Percentiles rank a stretch among this genome's conserved stretches.
Evolutionary conservation across 2,113 vertebrate species (phyloP).

Genomic region (Pseudois nayaur): DNA sequence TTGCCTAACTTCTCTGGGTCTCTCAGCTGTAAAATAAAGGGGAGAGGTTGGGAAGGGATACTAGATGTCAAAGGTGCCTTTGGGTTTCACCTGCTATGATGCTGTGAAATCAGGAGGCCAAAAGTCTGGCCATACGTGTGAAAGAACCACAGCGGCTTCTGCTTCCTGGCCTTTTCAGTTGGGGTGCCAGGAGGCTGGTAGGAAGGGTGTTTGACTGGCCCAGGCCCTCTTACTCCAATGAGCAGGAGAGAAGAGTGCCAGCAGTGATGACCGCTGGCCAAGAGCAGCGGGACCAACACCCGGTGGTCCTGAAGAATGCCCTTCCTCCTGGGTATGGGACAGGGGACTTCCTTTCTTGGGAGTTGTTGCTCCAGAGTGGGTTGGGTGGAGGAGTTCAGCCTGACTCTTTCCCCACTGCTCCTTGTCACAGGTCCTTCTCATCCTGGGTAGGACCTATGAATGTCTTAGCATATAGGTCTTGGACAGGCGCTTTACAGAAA

Average conservation of each 20-base stretch:
- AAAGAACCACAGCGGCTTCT: background rate
- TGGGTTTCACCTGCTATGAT: background rate
- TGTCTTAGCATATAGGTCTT: background rate
- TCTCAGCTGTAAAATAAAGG: background rate
- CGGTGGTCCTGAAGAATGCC: background rate
- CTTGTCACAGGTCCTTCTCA: background rate
- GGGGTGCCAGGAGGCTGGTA: background rate
- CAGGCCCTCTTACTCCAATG: background rate
- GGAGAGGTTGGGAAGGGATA: too few relatives aligned
- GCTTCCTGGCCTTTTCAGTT: background rate
- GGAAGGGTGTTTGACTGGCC: background rate
- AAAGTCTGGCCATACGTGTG: rapidly evolving
- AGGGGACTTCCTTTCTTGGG: background rate
- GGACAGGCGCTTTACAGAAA: background rate
- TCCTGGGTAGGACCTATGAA: background rate
- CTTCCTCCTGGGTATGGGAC: background rate
- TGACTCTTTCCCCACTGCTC: background rate
- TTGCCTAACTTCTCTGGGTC: background rate
- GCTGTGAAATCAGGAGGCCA: background rate
- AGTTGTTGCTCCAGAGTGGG: background rate
- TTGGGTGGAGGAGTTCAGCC: background rate
- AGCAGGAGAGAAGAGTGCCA: background rate
- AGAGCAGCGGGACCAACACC: rapidly evolving
- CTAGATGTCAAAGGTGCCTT: background rate
- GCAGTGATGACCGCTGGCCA: background rate